Evolutionary conservation across 2,797 vertebrate genomes (phyloP).

Genomic region (Spea hammondii): DNA sequence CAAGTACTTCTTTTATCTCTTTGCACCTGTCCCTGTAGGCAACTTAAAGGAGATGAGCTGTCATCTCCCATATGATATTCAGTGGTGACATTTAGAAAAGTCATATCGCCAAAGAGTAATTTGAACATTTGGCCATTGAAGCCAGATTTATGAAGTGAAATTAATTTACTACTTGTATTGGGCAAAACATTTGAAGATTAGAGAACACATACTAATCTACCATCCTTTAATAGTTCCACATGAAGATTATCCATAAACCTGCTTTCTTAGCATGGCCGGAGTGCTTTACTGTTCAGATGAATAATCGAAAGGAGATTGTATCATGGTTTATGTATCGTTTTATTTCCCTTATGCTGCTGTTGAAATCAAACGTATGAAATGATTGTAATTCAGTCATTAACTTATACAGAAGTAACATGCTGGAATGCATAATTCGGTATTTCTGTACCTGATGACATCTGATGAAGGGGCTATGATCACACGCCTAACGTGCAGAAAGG

Average conservation of each 20-base stretch:
- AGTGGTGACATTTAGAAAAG: conserved; percentile 52
- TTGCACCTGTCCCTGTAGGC: conserved; percentile 43
- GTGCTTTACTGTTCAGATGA: neutral
- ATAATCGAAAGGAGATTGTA: neutral
- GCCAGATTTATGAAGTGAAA: conserved; percentile 51
- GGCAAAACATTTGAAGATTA: conserved; percentile 37
- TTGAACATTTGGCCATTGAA: conserved; percentile 52
- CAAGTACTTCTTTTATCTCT: conserved; percentile 49
- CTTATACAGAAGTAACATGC: neutral
- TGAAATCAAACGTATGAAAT: conserved; percentile 9
- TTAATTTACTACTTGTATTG: conserved; percentile 49
- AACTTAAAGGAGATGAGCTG: conserved; percentile 50
- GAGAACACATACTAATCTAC: conserved; percentile 16
- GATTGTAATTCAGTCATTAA: neutral
- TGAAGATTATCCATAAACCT: conserved; percentile 4
- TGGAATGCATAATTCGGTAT: neutral
- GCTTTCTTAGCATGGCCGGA: conserved; percentile 10
- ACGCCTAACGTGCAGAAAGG: neutral
- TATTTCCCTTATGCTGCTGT: neutral
- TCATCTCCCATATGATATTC: conserved; percentile 52
- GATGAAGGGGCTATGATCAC: neutral
- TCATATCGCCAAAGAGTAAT: conserved; percentile 47
- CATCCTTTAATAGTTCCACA: neutral
- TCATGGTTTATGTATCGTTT: neutral
- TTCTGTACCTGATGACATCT: neutral